Conservation (phyloP, 2,888 invertebrate genomes). For the Leptopilina myrica region DNA sequence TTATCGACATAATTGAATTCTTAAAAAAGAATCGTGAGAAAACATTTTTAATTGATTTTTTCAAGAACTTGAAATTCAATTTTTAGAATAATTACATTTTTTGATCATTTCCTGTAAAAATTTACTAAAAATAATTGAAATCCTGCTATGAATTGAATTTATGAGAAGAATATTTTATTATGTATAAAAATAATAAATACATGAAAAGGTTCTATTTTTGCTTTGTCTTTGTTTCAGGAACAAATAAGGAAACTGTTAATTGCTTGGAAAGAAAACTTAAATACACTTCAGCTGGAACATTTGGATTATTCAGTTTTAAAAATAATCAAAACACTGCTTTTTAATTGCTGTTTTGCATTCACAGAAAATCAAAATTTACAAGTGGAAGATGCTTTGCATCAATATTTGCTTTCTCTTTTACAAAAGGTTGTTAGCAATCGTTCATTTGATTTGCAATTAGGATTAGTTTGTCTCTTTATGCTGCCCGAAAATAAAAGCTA, state of each 20-base stretch:
- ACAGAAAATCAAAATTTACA: conserved; percentile 43
- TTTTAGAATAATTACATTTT: no score
- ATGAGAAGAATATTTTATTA: no score
- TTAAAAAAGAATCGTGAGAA: no score
- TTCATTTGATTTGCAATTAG: conserved; percentile 71
- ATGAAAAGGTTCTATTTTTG: no score
- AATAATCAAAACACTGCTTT: conserved; percentile 62
- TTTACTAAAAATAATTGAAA: no score
- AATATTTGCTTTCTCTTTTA: conserved; percentile 63
- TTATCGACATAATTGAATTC: no score
- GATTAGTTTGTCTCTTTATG: conserved; percentile 71
- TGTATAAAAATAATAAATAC: no score
- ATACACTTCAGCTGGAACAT: conserved; percentile 59
- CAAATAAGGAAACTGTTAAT: conserved; percentile 44
- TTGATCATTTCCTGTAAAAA: no score
- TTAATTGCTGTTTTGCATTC: conserved; percentile 47
- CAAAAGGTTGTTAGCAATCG: conserved; percentile 71
- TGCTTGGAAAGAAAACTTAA: conserved; percentile 48
- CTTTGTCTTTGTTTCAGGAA: conserved; percentile 27
- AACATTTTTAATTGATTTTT: no score
- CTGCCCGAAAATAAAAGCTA: conserved; percentile 62
- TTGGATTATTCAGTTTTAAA: conserved; percentile 63
- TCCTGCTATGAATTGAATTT: no score
- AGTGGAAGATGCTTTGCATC: conserved; percentile 10
- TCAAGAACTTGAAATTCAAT: no score